These are phyloP conservation scores for Acropora tenuis DNA, from an alignment of 64 coral and sea anemone genomes.

Conservation along the genomic window DNA sequence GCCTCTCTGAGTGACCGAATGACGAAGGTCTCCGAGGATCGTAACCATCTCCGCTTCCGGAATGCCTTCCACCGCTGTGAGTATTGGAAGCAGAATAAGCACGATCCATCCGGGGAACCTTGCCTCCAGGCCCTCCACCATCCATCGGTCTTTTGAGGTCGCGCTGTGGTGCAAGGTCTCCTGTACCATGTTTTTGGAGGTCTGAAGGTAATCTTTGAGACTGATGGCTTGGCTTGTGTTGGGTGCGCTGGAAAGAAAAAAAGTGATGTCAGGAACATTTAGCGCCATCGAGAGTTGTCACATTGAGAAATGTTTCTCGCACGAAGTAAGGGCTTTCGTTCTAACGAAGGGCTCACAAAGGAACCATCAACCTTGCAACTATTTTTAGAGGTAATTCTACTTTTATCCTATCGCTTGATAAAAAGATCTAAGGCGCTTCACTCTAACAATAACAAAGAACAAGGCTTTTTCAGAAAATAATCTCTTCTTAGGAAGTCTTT, in stretches of 20 bases:
- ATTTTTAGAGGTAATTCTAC: no score
- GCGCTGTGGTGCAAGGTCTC: slow-evolving; percentile 43
- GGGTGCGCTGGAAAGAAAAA: slow-evolving; percentile 2
- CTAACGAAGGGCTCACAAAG: no score
- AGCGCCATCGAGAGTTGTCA: no score
- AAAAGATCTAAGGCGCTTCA: no score
- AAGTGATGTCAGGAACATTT: not conserved
- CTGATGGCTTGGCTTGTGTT: slow-evolving; percentile 11
- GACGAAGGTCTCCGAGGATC: slow-evolving; percentile 31
- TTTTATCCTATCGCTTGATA: no score
- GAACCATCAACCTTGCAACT: no score
- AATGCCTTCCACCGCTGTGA: slow-evolving; percentile 46
- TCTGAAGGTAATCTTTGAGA: slow-evolving; percentile 9
- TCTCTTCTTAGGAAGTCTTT: no score
- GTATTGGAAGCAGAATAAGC: slow-evolving; percentile 42
- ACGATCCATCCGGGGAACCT: slow-evolving; percentile 60
- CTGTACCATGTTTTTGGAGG: slow-evolving; percentile 1
- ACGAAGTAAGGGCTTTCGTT: no score
- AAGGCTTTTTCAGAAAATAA: no score
- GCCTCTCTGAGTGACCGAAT: slow-evolving; percentile 37
- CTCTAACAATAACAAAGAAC: no score
- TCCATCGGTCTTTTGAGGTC: slow-evolving; percentile 52
- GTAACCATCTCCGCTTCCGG: slow-evolving; percentile 25
- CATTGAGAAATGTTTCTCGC: no score
- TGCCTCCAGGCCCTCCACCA: slow-evolving; percentile 23